phyloP scores from a whole-genome alignment of 64 coral and sea anemone genomes.

The Dendronephthya gigantea region DNA sequence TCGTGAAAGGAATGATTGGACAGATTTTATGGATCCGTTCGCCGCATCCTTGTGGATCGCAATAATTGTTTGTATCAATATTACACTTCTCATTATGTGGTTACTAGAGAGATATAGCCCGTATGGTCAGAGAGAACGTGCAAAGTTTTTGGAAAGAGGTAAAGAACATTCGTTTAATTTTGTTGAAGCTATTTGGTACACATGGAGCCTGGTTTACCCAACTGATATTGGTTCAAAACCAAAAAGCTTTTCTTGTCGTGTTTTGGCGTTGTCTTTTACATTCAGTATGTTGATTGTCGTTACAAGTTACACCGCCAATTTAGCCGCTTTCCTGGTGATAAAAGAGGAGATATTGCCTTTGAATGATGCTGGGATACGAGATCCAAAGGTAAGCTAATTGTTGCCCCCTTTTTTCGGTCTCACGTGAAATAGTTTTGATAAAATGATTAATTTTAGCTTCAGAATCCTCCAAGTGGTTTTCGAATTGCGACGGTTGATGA shows the following conservation, averaged over 20 bases:
- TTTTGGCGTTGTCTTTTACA: conserved; percentile 29
- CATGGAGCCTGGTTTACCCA: conserved; percentile 40
- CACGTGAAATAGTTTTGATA: too few relatives aligned
- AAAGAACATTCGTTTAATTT: conserved; percentile 23
- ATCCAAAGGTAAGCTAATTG: conserved; percentile 53
- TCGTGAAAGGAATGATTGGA: neutral
- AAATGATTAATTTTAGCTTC: conserved; percentile 24
- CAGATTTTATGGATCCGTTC: conserved; percentile 40
- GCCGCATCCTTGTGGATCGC: conserved; percentile 25
- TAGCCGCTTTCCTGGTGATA: conserved; percentile 39
- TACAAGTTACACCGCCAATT: conserved; percentile 43
- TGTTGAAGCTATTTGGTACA: conserved; percentile 39
- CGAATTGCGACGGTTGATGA: conserved; percentile 33
- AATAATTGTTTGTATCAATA: conserved; percentile 11
- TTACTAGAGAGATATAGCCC: conserved; percentile 34
- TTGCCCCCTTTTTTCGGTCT: too few relatives aligned
- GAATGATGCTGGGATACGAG: conserved; percentile 13
- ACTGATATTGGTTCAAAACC: conserved; percentile 36
- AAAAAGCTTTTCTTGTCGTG: conserved; percentile 29
- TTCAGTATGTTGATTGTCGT: conserved; percentile 39
- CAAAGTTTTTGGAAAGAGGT: neutral
- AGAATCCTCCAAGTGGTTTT: conserved; percentile 45
- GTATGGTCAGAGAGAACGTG: conserved; percentile 10
- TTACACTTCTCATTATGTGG: conserved; percentile 34
- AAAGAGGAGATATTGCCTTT: conserved; percentile 24